Conservation (phyloP, 2,797 vertebrate species). For the Emydoidea blandingii region DNA sequence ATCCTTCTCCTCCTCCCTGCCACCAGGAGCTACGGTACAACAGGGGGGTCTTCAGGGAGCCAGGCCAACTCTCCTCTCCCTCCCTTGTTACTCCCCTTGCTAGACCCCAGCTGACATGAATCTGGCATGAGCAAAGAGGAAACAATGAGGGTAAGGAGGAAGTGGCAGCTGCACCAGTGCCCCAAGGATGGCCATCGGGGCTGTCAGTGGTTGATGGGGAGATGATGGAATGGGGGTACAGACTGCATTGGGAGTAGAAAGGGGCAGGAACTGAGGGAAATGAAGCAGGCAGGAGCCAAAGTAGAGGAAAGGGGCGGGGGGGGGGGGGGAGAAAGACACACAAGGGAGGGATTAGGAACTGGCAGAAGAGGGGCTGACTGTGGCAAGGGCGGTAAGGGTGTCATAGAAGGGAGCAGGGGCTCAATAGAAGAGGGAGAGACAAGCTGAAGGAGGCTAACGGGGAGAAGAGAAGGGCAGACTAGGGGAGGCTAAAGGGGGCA, state of each 20-base stretch:
- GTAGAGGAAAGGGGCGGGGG: background rate
- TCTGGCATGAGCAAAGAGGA: background rate
- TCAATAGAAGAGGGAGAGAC: background rate
- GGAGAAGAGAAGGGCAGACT: background rate
- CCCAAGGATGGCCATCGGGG: background rate
- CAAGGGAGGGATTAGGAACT: background rate
- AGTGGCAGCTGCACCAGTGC: background rate
- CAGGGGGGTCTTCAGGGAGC: background rate
- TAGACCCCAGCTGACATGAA: background rate
- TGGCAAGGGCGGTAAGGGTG: background rate
- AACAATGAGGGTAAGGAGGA: background rate
- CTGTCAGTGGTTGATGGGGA: background rate
- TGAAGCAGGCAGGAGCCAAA: background rate
- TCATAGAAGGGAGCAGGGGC: background rate
- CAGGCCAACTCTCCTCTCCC: background rate
- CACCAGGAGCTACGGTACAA: background rate
- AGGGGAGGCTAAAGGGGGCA: background rate
- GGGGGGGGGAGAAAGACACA: no score
- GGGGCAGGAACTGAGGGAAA: constrained; percentile 25
- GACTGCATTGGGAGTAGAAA: background rate
- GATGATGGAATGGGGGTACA: background rate
- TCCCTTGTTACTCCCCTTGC: background rate
- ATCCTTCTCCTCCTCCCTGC: background rate
- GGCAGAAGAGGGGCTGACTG: background rate
- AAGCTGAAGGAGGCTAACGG: no score